Conservation (phyloP, 2,888 invertebrate species). For the Strigamia crassipes region DNA sequence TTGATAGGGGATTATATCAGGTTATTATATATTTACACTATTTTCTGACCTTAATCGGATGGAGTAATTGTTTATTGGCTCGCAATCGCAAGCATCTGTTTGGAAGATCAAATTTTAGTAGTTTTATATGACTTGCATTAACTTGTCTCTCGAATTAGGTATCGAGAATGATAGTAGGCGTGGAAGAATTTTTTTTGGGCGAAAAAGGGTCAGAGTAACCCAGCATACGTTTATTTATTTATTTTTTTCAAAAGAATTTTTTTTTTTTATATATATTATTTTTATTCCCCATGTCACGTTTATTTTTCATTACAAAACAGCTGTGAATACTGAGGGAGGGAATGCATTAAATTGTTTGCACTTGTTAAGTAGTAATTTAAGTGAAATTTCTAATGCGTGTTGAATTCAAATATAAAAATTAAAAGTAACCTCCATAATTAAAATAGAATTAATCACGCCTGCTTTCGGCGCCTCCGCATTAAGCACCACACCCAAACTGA, state of each 20-base stretch:
- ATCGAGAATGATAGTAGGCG: neutral
- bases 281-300: neutral
- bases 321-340: slow-evolving; percentile 1
- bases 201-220: slow-evolving; percentile 27
- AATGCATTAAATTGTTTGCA: neutral
- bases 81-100: neutral
- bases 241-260: neutral
- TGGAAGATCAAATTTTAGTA: neutral
- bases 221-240: neutral
- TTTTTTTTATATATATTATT: no score
- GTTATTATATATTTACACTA: slow-evolving; percentile 12
- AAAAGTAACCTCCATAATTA: slow-evolving; percentile 36
- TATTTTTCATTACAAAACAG: slow-evolving; percentile 4
- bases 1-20: slow-evolving; percentile 8
- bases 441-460: slow-evolving; percentile 24
- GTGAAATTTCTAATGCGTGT: neutral
- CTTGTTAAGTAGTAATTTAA: neutral
- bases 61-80: neutral
- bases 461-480: slow-evolving; percentile 18
- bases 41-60: neutral
- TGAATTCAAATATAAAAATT: neutral
- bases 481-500: slow-evolving; percentile 7
- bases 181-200: neutral
- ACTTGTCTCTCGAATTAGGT: slow-evolving; percentile 20
- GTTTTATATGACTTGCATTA: neutral